Base-by-base conservation (phyloP, 2,113 vertebrate genomes). In the Riparia riparia region DNA sequence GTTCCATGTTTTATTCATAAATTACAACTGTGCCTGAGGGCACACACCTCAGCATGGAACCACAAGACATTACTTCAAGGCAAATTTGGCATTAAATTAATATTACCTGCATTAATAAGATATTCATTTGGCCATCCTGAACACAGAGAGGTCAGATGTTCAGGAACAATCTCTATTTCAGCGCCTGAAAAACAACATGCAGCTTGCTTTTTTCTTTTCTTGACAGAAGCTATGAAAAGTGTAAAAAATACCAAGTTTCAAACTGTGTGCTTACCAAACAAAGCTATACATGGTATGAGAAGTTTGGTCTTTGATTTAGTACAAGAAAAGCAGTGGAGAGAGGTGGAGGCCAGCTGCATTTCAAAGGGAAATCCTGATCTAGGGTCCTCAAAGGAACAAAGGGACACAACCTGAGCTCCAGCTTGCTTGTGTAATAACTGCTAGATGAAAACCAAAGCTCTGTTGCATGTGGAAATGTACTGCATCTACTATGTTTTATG, bases 291-390 rank as follows among this genome's bases (percentile, higher is more conserved):
- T 2, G 4, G 28, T 29, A 50, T 1, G 9, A 87, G 61, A 71
- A 81, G 18, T 39, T 32, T 45, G 58, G 19, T 17, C 49, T n/a
- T 60, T 71, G 42, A 57, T 49, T 90, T 53, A 24, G 37, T 90
- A 50, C 41, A 88, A 88, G 92, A 96, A 79, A 88, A 80, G 42
- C 60, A 81, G 61, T 83, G 77, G 42, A 90, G 68, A 65, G 92
- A 88, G 47, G 45, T 44, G 19, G 54, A 88, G 37, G 91, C 34
- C 41, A 81, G 79, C 42, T 91, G 86, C 58, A 85, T 86, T 96
- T 94, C 95, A 90, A 95, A 87, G 81, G 12, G 10, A 39, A 94
- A 91, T 49, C 80, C 60, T 63, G 47, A 96, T 39, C 64, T 70
- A 15, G 69, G 50, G 19, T 89, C 53, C 25, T 34, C 5, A 2